A percentile compares a stretch with the other conserved stretches of the same genome.
phyloP scores from a whole-genome alignment of 1,140 invertebrate genomes.

The Anoplophora glabripennis region DNA sequence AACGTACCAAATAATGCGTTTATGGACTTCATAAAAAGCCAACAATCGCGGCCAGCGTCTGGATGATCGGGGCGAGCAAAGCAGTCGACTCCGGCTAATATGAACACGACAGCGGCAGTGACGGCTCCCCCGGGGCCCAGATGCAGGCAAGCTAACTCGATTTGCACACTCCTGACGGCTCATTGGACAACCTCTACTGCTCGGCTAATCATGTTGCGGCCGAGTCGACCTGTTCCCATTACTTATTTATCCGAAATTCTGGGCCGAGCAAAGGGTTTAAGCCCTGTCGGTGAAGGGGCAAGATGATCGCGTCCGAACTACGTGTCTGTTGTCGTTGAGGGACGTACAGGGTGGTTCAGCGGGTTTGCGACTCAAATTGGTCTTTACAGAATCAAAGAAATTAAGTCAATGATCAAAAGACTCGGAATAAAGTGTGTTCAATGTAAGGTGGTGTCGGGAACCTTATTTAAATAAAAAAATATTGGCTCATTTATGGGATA shows the following conservation, averaged over 20 bases:
- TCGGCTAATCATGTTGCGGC: slow-evolving; percentile 19
- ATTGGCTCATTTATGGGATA: no score
- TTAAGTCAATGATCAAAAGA: no score
- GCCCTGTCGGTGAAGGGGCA: slow-evolving; percentile 10
- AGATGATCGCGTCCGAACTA: background rate
- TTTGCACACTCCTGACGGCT: slow-evolving; percentile 9
- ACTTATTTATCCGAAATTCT: slow-evolving; percentile 19
- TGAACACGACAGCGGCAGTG: slow-evolving; percentile 21
- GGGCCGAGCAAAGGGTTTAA: background rate
- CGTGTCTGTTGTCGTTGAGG: no score
- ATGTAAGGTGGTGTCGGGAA: no score
- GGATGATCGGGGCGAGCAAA: background rate
- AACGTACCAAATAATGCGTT: no score
- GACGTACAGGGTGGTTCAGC: no score
- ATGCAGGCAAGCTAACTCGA: slow-evolving; percentile 19
- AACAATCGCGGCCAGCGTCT: no score
- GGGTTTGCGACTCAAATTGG: no score
- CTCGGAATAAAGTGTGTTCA: no score
- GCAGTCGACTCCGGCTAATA: slow-evolving; percentile 6
- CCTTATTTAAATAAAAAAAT: no score
- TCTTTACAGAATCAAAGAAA: no score
- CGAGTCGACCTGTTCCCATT: slow-evolving; percentile 13
- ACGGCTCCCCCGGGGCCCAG: slow-evolving; percentile 11
- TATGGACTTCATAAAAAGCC: no score
- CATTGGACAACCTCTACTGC: slow-evolving; percentile 13